Percentiles rank a stretch among this genome's conserved stretches.
Evolutionary conservation across 2,888 invertebrate genomes (phyloP).

Genomic region (Catocala fraxini): DNA sequence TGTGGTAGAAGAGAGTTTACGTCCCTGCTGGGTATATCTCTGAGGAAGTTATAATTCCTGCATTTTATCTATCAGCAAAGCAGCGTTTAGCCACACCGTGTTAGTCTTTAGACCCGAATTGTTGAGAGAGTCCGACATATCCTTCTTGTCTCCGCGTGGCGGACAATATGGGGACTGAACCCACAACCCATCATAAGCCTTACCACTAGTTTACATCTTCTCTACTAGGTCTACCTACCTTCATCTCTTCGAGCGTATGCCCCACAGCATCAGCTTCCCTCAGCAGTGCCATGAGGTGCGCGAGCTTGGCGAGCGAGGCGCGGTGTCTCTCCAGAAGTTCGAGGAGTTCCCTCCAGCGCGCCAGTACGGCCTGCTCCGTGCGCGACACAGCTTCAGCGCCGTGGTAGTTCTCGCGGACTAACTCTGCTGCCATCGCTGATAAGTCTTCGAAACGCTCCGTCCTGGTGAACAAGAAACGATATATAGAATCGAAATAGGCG

Average conservation of each 20-base stretch:
- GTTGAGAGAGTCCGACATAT: no score
- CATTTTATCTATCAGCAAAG: no score
- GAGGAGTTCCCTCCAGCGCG: conserved; percentile 95
- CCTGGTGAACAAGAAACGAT: conserved; percentile 60
- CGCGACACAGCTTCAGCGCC: conserved; percentile 92
- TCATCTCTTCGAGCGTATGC: conserved; percentile 94
- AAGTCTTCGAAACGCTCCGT: conserved; percentile 98
- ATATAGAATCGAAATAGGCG: background rate
- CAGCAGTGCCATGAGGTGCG: conserved; percentile 95
- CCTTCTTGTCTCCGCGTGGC: no score
- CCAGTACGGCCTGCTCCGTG: conserved; percentile 92
- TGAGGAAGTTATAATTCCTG: no score
- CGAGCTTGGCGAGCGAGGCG: conserved; percentile 92
- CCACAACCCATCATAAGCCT: no score
- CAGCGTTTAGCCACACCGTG: no score
- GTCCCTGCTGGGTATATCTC: no score
- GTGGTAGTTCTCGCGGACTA: conserved; percentile 97
- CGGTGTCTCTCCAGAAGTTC: conserved; percentile 94
- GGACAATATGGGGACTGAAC: no score
- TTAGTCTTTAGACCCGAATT: no score
- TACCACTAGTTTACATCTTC: no score
- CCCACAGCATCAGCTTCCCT: conserved; percentile 97
- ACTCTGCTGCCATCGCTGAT: conserved; percentile 96
- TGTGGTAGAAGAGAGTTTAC: no score
- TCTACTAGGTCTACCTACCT: conserved; percentile 78